Base-by-base conservation (phyloP, 2,888 invertebrate genomes). In the Selenia dentaria region DNA sequence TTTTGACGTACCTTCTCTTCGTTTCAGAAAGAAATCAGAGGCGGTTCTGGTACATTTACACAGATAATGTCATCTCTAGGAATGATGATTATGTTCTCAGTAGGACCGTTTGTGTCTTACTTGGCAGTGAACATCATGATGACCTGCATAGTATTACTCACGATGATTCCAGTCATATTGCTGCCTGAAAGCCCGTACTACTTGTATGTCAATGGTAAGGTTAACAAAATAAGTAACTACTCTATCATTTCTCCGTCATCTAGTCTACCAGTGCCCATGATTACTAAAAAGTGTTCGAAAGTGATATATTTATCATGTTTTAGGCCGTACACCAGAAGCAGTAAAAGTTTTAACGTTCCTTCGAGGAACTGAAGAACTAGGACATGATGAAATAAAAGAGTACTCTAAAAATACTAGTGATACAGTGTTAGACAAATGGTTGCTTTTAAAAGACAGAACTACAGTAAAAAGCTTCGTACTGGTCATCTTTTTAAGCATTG, bases 161-260 rank as follows among this genome's bases (percentile, higher is more conserved):
- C 58, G 1, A 52, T 61, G 0, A 14, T 73, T 2, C 73, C 77
- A 0, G 10, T 72, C n/a, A 5, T 71, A 1, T 66, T 70, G 29
- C 12, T 79, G 18, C 79, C 78, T 0, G 74, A 77, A 16, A 76
- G 73, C 26, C 79, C 79, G 0, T 71, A 62, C 49, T 72, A 61
- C 47, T 59, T 75, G 12, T 69, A 73, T 49, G 54, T 64, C 12
- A 71, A 69, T 69, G 79, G 79, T 76, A 42, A 4, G 51, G 61
- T n/a, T n/a, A n/a, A n/a, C n/a, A n/a, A n/a, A n/a, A n/a, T n/a
- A n/a, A n/a, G n/a, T n/a, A n/a, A n/a, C n/a, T n/a, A n/a, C n/a
- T n/a, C n/a, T n/a, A n/a, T n/a, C n/a, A n/a, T n/a, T n/a, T n/a
- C n/a, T n/a, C n/a, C n/a, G n/a, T n/a, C n/a, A n/a, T n/a, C n/a